Conservation (phyloP, 2,888 invertebrate species). For the Dryococelus australis region DNA sequence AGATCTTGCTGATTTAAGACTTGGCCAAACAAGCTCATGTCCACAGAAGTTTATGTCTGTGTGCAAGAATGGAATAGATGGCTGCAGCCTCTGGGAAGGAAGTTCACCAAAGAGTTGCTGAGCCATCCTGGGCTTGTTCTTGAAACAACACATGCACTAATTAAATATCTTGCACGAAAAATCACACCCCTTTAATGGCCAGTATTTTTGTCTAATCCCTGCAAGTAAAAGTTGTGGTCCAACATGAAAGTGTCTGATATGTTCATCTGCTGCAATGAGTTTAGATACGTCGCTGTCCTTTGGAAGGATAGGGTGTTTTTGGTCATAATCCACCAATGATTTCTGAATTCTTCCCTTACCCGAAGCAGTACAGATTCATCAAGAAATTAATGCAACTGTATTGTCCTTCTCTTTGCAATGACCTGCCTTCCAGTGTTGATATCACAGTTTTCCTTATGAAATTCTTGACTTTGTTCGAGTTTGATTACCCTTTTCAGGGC, state of each 20-base stretch:
- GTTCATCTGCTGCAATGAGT: neutral
- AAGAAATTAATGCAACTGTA: neutral
- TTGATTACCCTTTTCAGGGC: neutral
- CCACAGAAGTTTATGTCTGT: constrained; percentile 21
- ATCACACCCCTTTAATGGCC: neutral
- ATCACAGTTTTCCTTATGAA: neutral
- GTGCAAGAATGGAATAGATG: constrained; percentile 37
- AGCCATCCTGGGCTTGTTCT: constrained; percentile 17
- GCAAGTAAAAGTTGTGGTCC: neutral
- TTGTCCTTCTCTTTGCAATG: neutral
- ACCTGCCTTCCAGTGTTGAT: neutral
- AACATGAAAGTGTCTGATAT: neutral
- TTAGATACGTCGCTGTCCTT: neutral
- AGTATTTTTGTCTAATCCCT: neutral
- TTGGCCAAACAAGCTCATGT: constrained; percentile 40
- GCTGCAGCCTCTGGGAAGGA: constrained; percentile 38
- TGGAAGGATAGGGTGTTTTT: neutral
- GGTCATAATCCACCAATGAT: neutral
- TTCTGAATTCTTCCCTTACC: neutral
- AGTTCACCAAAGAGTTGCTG: constrained; percentile 43
- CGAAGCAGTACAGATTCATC: neutral
- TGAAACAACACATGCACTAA: neutral
- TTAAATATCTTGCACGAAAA: neutral
- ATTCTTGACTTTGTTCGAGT: neutral
- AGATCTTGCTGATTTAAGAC: constrained; percentile 41